phyloP scores from a whole-genome alignment of 2,888 invertebrate species.

The Acanthosepion lycidas region DNA sequence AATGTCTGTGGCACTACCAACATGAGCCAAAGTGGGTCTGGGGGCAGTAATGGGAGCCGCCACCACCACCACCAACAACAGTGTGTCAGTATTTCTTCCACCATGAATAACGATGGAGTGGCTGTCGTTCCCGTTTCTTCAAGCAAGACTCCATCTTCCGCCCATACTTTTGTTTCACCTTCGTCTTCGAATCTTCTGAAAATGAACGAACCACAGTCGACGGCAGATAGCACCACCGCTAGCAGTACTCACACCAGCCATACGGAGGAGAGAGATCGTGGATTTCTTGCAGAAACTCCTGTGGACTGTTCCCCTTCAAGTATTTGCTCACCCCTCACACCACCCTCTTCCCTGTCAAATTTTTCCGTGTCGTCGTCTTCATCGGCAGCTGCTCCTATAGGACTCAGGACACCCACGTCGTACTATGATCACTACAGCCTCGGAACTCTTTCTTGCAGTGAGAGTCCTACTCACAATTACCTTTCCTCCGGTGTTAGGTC shows the following conservation, averaged over 20 bases:
- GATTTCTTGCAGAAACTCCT: background rate
- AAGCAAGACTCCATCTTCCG: conserved; percentile 33
- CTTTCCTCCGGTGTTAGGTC: background rate
- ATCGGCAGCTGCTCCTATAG: background rate
- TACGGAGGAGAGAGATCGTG: conserved; percentile 17
- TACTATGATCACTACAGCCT: background rate
- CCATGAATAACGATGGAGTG: background rate
- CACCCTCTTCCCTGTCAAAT: conserved; percentile 16
- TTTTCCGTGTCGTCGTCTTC: background rate
- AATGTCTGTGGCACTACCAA: conserved; percentile 8
- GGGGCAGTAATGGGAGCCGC: background rate
- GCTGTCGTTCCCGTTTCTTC: background rate
- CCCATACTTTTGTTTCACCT: background rate
- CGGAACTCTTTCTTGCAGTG: background rate
- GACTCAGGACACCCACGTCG: background rate
- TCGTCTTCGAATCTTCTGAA: background rate
- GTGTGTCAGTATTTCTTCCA: background rate
- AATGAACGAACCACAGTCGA: background rate
- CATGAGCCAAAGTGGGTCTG: background rate
- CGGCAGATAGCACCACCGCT: background rate
- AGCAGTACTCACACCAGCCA: background rate
- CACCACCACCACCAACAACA: background rate
- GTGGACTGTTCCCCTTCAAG: background rate
- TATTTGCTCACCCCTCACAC: background rate
- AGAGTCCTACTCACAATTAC: conserved; percentile 24